Conservation (phyloP, 2,888 invertebrate species). For the Hydraecia micacea region DNA sequence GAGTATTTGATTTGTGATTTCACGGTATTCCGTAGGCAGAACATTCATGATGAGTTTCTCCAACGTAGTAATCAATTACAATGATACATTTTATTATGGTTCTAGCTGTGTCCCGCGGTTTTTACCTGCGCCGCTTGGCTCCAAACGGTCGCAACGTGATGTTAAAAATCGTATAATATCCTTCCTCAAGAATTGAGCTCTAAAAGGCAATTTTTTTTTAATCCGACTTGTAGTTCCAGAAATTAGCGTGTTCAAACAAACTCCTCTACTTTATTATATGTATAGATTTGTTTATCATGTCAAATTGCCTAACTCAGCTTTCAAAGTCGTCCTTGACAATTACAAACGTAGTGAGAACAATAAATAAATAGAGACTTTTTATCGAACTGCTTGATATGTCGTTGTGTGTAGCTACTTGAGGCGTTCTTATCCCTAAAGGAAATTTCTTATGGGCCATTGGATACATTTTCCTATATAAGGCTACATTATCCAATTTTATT, state of each 20-base stretch:
- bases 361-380: background rate
- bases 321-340: background rate
- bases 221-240: no score
- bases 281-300: background rate
- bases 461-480: background rate
- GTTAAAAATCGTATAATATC: no score
- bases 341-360: background rate
- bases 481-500: background rate
- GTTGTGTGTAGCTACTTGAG: background rate
- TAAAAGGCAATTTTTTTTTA: no score
- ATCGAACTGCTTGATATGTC: background rate
- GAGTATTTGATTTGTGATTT: constrained; percentile 12
- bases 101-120: background rate
- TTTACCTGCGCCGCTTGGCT: background rate
- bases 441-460: background rate
- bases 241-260: no score
- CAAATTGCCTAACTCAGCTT: background rate
- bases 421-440: background rate
- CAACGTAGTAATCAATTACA: background rate
- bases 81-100: background rate
- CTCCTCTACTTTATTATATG: no score
- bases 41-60: background rate
- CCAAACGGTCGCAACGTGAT: no score
- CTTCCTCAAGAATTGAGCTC: no score
- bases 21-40: background rate